Evolutionary conservation across 2,888 invertebrate genomes (phyloP).

Genomic region (Ochlodes sylvanus): DNA sequence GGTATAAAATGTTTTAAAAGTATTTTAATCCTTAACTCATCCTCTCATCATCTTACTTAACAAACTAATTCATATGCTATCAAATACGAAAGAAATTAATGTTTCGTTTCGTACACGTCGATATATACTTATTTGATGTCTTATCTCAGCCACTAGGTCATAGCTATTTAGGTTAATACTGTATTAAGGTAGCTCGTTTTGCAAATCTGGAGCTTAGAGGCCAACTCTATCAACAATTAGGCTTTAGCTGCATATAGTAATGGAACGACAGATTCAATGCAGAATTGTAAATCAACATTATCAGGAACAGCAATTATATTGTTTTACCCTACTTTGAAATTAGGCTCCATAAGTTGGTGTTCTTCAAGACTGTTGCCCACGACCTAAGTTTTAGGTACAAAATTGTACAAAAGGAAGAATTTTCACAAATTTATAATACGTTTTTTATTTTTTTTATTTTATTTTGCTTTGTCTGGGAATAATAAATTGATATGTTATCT

Average conservation of each 20-base stretch:
- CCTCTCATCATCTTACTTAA: too few relatives aligned
- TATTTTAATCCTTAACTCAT: too few relatives aligned
- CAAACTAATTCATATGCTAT: background rate
- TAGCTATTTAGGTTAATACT: constrained; percentile 34
- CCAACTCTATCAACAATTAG: constrained; percentile 13
- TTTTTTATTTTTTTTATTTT: too few relatives aligned
- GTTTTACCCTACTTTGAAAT: background rate
- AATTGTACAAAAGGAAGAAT: too few relatives aligned
- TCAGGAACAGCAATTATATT: background rate
- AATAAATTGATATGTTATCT: too few relatives aligned
- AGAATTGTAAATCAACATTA: background rate
- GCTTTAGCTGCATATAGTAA: constrained; percentile 4
- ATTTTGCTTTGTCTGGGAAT: too few relatives aligned
- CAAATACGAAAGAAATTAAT: background rate
- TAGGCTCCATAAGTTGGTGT: too few relatives aligned
- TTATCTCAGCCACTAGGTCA: constrained; percentile 25
- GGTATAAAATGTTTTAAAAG: too few relatives aligned
- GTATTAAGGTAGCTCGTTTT: constrained; percentile 34
- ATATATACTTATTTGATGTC: constrained; percentile 14
- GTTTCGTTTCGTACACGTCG: background rate
- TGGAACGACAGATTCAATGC: background rate
- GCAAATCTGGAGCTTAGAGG: constrained; percentile 26
- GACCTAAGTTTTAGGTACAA: too few relatives aligned
- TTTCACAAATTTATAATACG: too few relatives aligned
- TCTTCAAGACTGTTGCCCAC: too few relatives aligned